Evolutionary conservation across 2,113 vertebrate species (phyloP).

Genomic region (Syngnathoides biaculeatus): DNA sequence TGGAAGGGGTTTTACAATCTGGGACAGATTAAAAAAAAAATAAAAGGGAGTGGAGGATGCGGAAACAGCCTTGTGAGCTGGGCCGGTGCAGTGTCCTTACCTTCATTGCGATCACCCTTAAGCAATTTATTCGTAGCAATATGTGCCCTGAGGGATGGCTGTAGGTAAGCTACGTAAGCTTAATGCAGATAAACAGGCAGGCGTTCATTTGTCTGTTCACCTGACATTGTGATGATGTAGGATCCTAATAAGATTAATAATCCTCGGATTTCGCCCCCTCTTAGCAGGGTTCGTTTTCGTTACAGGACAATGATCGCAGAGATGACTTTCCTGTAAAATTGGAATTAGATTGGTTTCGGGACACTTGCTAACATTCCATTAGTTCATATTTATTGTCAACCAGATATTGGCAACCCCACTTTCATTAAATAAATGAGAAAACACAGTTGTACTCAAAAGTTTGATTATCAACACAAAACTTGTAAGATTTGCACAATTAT

Average conservation of each 20-base stretch:
- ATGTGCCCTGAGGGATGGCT: slow-evolving; percentile 78
- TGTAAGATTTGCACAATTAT: too few relatives aligned
- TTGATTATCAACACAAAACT: too few relatives aligned
- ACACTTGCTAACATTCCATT: neutral
- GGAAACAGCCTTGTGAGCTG: slow-evolving; percentile 46
- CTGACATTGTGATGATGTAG: slow-evolving; percentile 93
- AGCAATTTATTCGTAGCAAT: slow-evolving; percentile 94
- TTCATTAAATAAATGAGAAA: too few relatives aligned
- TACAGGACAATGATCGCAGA: slow-evolving; percentile 45
- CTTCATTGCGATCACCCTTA: slow-evolving; percentile 88
- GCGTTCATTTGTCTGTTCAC: slow-evolving; percentile 94
- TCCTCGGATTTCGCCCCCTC: slow-evolving; percentile 68
- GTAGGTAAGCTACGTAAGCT: slow-evolving; percentile 82
- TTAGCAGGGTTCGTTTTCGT: slow-evolving; percentile 52
- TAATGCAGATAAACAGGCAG: slow-evolving; percentile 94
- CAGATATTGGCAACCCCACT: too few relatives aligned
- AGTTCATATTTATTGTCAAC: neutral
- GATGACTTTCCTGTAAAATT: slow-evolving; percentile 22
- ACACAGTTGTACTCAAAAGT: too few relatives aligned
- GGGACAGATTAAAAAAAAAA: slow-evolving; percentile 80
- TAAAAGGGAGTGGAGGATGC: slow-evolving; percentile 55
- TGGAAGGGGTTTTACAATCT: slow-evolving; percentile 90
- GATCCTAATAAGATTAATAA: slow-evolving; percentile 94
- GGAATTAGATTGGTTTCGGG: neutral
- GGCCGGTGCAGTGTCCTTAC: slow-evolving; percentile 74